Evolutionary conservation across 2,113 vertebrate species (phyloP), one percentile per base, ranked within the genome.

Genomic region (Lynx canadensis): DNA sequence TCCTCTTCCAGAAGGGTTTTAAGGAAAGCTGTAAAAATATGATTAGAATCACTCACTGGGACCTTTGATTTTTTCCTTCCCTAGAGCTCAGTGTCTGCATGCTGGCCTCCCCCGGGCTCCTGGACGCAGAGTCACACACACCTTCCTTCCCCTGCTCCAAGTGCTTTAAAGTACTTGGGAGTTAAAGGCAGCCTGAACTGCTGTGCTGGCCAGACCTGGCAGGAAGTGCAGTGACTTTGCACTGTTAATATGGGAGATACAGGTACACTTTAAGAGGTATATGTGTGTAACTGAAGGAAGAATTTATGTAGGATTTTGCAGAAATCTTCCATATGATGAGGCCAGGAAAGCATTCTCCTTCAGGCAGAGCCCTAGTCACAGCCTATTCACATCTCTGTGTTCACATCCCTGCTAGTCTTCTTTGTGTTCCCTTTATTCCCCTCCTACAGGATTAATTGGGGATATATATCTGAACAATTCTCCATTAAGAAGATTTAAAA

Each of bases 401-500:
- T 31, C 73, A 29, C 73, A 76, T 76, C 25, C 31, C 18, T 65
- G 82, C 33, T 29, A 2, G 7, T 31, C 16, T 33, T 41, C 31
- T 50, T 78, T 27, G 5, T 25, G 89, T 85, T 89, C 71, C 74
- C 83, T 98, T 96, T 81, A 97, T 82, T 82, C 57, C 50, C 41
- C 91, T 98, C 80, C 93, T 90, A 41, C 94, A 99, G 99, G 99
- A 96, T 95, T 99, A 96, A 98, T 98, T 97, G 99, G 99, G 33
- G 98, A 99, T 8, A 18, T 99, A 95, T 99, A 98, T 95, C 96
- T 99, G 92, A 97, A 99, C 80, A 97, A 98, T 71, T 97, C 93
- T 57, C 98, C 99, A 96, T 81, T 99, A 98, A 99, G 98, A 97
- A 98, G 98, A 95, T 99, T 99, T 98, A 98, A 96, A 97, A 99